Evolutionary conservation across 2,888 invertebrate species (phyloP), one percentile per base, ranked within the genome.

Genomic region (Lasioglossum zephyrum): DNA sequence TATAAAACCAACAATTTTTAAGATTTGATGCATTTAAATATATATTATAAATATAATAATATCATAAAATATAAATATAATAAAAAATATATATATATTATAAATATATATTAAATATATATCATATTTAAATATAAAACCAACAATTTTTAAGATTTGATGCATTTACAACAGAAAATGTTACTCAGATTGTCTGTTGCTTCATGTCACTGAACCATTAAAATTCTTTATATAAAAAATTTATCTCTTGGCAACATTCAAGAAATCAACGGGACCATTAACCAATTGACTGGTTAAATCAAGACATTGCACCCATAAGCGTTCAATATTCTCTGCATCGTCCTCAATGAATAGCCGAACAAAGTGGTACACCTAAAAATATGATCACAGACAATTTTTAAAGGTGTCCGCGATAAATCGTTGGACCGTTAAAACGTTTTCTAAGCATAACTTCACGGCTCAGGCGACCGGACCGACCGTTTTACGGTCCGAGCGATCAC

Each of bases 391-490:
- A 26, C 60, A 9, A 60, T 60, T 13, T 60, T 26, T 26, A 26
- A 60, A 13, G n/a, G 26, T 26, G 26, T 60, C 13, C 60, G n/a
- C 60, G 1, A 26, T 60, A 60, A 60, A 60, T 60, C n/a, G 60
- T 13, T 26, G 13, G 26, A 18, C 60, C 41, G 44, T 60, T 39
- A 44, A 39, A 60, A 41, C n/a, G 41, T 75, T 47, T 49, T n/a
- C 66, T 36, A 77, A 66, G 18, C 66, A 8, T 49, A 77, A 66
- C 36, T 22, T 77, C 47, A 36, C 49, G 76, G 47, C 9, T 47
- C 13, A 6, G 63, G 31, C n/a, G 60, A 60, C n/a, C 60, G 26
- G 26, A 31, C 66, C 31, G 63, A 63, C 44, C 26, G 31, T 74
- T 22, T 39, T 26, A 36, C 53, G 16, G 22, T 53, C 44, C 16